These are phyloP conservation scores for Brachionus koreanus DNA, from an alignment of 1,140 invertebrate genomes.

Conservation along the genomic window DNA sequence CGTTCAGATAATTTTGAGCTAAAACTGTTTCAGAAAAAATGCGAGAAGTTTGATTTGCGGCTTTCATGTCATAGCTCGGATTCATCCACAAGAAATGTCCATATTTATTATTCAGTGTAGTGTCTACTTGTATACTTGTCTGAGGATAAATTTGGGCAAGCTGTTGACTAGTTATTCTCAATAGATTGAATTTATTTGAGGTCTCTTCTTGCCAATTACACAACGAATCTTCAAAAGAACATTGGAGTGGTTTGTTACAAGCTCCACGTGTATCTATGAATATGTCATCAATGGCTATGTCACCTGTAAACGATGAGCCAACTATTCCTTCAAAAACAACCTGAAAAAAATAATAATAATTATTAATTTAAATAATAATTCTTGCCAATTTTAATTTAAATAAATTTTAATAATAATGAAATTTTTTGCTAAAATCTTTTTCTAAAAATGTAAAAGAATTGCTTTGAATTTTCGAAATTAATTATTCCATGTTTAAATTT, in stretches of 20 bases:
- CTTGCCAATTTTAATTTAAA: too few relatives aligned
- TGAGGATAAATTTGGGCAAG: not conserved
- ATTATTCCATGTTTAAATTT: too few relatives aligned
- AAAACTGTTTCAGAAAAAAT: constrained; percentile 27
- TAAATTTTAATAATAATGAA: too few relatives aligned
- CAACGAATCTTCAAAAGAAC: constrained; percentile 48
- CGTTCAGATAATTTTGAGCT: not conserved
- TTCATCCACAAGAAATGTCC: constrained; percentile 45
- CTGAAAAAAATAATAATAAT: too few relatives aligned
- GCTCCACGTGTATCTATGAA: constrained; percentile 40
- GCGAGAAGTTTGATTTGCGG: not conserved
- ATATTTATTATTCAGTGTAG: not conserved
- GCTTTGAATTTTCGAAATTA: too few relatives aligned
- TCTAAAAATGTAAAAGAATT: too few relatives aligned
- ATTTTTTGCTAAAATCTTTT: too few relatives aligned
- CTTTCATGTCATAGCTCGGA: not conserved
- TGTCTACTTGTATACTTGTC: not conserved
- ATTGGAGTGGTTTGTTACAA: constrained; percentile 46
- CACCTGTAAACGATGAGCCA: constrained; percentile 67
- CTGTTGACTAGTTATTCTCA: constrained; percentile 20
- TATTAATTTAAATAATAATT: too few relatives aligned
- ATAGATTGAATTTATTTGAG: constrained; percentile 4
- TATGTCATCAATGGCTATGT: constrained; percentile 72
- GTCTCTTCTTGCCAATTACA: constrained; percentile 45
- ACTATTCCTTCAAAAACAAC: constrained; percentile 66